Evolutionary conservation across 2,797 vertebrate species (phyloP), one percentile per base, ranked within the genome.

Genomic region (Mus caroli): DNA sequence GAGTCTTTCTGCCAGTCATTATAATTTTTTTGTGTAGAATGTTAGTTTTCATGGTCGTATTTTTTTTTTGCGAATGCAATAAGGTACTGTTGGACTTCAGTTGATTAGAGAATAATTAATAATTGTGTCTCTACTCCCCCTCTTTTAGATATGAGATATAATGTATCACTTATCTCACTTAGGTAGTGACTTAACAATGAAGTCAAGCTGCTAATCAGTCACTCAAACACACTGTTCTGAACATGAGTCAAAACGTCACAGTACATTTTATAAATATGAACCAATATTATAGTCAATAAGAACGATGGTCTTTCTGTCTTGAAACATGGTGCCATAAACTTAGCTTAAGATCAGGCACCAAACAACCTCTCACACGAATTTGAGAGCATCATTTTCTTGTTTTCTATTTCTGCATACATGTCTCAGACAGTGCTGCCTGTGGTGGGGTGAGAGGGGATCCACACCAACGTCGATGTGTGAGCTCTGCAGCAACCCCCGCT

Each of bases 241-340:
- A 67, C 15, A 43, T 20, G 5, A 84, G 28, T 56, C 58, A 56
- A 77, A 75, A 58, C 19, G n/a, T 90, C 17, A n/a, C 4, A 20
- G 14, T 19, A n/a, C 52, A 34, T 40, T 73, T 76, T 90, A 40
- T 64, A 76, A 67, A 77, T 67, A 76, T 67, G n/a, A 10, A 43
- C 15, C 76, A 26, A 84, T 64, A 62, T 34, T 17, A 34, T 43
- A 46, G 26, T 64, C 26, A 26, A 43, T 31, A 67, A 62, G 95
- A 91, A 87, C 24, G 2, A 2, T 83, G 43, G 85, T 83, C 43
- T 94, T 96, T 90, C 50, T 88, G 5, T n/a, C 50, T 94, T 93
- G 58, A 13, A 93, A 95, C 94, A 86, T 37, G 90, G 20, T 73
- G 6, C 94, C 37, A 95, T 75, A 83, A 96, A 96, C n/a, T 95